phyloP scores from a whole-genome alignment of 2,888 invertebrate species.

The Ephialtes manifestator region DNA sequence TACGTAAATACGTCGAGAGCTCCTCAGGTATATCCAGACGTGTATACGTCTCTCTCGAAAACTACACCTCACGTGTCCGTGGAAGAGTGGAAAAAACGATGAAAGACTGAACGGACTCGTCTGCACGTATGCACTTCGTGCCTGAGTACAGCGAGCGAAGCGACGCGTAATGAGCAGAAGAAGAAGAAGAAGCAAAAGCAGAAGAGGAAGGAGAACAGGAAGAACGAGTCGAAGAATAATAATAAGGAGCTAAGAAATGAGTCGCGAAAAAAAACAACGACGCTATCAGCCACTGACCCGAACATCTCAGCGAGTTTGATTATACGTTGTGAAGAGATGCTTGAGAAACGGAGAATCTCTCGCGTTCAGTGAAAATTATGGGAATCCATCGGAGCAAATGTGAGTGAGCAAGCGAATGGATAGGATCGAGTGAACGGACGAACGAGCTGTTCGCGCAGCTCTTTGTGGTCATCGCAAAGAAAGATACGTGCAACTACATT shows the following conservation, averaged over 20 bases:
- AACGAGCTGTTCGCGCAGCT: constrained; percentile 6
- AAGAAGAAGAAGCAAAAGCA: constrained; percentile 5
- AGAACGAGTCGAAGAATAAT: constrained; percentile 48
- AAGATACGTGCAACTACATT: constrained; percentile 68
- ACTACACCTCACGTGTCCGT: constrained; percentile 13
- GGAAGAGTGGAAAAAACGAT: constrained; percentile 18
- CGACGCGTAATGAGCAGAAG: constrained; percentile 10
- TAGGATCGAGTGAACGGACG: not conserved
- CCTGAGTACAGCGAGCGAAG: constrained; percentile 8
- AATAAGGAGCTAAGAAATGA: constrained; percentile 51
- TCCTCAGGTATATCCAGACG: not conserved
- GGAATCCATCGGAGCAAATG: constrained; percentile 69
- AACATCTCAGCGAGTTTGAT: constrained; percentile 74
- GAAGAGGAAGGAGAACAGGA: constrained; percentile 43
- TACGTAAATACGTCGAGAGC: not conserved
- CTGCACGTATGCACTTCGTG: constrained; percentile 29
- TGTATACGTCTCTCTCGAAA: not conserved
- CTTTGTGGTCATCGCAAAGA: constrained; percentile 37
- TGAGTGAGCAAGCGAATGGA: not conserved
- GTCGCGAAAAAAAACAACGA: constrained; percentile 68
- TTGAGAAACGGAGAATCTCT: constrained; percentile 67
- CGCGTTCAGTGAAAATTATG: constrained; percentile 74
- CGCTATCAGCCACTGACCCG: constrained; percentile 75
- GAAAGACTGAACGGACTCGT: constrained; percentile 3
- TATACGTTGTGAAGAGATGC: constrained; percentile 70